Evolutionary conservation across 1,140 invertebrate genomes (phyloP).

Genomic region (Brachionus manjavacas): DNA sequence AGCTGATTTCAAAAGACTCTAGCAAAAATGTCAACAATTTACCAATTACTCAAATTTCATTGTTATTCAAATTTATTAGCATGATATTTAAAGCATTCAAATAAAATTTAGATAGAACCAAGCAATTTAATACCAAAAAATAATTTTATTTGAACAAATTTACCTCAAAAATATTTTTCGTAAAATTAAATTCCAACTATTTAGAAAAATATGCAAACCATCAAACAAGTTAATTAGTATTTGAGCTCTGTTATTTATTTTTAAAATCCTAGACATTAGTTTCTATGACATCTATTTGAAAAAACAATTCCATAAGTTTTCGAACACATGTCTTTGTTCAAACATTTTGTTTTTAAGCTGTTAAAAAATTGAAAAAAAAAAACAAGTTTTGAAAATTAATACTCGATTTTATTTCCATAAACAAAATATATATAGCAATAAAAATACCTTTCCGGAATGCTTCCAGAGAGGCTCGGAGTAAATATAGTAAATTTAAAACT

Average conservation of each 20-base stretch:
- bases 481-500: background rate
- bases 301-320: background rate
- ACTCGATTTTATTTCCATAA: background rate
- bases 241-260: background rate
- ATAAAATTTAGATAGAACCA: background rate
- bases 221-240: background rate
- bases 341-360: background rate
- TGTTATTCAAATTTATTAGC: background rate
- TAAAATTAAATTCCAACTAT: background rate
- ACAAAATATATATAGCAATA: background rate
- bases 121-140: background rate
- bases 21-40: background rate
- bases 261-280: background rate
- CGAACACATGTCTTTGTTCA: background rate
- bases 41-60: background rate
- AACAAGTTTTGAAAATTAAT: background rate
- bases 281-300: background rate
- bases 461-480: background rate
- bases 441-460: background rate
- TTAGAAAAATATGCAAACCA: background rate
- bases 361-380: background rate
- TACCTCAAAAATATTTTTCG: background rate
- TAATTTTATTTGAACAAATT: background rate
- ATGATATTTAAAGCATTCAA: background rate
- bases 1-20: background rate